These are phyloP conservation scores for Cynopterus brachyotis DNA, from an alignment of 2,113 vertebrate species.

Conservation along the genomic window DNA sequence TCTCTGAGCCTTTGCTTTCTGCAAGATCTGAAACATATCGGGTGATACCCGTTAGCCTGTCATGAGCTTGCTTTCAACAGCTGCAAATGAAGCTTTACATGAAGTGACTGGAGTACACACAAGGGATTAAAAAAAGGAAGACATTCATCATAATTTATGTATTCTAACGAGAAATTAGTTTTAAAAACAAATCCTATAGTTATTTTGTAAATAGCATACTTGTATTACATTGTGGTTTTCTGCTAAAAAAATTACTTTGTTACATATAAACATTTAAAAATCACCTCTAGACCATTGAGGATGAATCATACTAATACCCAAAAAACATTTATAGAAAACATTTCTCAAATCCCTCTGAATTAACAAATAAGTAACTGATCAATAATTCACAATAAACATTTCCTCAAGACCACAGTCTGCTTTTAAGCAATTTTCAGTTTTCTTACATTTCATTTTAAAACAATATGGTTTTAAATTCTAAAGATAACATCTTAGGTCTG, in stretches of 20 bases:
- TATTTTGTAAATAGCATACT: background rate
- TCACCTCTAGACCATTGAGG: background rate
- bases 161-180: background rate
- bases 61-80: background rate
- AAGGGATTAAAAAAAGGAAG: background rate
- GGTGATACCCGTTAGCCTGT: background rate
- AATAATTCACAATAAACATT: background rate
- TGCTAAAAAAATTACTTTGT: background rate
- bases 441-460: conserved; percentile 22
- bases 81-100: background rate
- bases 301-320: background rate
- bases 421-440: conserved; percentile 38
- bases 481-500: background rate
- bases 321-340: background rate
- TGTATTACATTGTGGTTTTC: background rate
- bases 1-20: background rate
- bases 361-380: background rate
- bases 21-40: background rate
- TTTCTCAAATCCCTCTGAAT: conserved; percentile 42
- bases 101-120: background rate
- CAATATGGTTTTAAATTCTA: conserved; percentile 38
- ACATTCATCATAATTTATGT: background rate
- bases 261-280: conserved; percentile 29
- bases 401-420: background rate
- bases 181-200: background rate